Percentiles rank a stretch among this genome's conserved stretches.
These are phyloP conservation scores for Astur gentilis DNA, from an alignment of 2,113 vertebrate genomes.

Conservation along the genomic window DNA sequence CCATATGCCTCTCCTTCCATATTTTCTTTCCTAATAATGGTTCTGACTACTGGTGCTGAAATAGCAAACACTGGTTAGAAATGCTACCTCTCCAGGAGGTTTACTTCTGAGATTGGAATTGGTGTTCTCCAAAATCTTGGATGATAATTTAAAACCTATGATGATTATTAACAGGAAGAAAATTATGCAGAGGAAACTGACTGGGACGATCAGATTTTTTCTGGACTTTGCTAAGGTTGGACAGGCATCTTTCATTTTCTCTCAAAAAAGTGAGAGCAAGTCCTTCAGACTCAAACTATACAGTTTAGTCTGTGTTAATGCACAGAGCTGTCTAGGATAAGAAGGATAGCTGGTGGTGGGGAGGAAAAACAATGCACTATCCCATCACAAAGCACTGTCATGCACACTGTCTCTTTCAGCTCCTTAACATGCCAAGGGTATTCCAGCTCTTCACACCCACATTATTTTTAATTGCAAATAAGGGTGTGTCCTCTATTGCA, in stretches of 20 bases:
- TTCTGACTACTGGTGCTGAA: background rate
- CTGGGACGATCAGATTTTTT: background rate
- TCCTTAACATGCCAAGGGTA: background rate
- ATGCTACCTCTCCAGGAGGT: background rate
- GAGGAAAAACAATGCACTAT: fast-evolving
- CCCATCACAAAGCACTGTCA: background rate
- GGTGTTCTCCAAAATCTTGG: background rate
- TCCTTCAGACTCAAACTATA: background rate
- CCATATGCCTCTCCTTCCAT: background rate
- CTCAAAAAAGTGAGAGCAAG: background rate
- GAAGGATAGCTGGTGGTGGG: no score
- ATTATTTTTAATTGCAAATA: background rate
- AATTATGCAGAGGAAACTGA: background rate
- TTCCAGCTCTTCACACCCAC: background rate
- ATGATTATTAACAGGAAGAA: background rate
- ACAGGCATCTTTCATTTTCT: background rate
- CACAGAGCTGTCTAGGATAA: background rate
- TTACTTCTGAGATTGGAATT: background rate
- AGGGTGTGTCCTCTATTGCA: background rate
- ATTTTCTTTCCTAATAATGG: background rate
- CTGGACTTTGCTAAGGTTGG: background rate
- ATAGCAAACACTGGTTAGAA: background rate
- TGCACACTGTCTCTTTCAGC: background rate
- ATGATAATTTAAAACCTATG: background rate
- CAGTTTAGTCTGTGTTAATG: background rate